Base-by-base conservation (phyloP, 2,113 vertebrate species). In the Eulemur rufifrons region DNA sequence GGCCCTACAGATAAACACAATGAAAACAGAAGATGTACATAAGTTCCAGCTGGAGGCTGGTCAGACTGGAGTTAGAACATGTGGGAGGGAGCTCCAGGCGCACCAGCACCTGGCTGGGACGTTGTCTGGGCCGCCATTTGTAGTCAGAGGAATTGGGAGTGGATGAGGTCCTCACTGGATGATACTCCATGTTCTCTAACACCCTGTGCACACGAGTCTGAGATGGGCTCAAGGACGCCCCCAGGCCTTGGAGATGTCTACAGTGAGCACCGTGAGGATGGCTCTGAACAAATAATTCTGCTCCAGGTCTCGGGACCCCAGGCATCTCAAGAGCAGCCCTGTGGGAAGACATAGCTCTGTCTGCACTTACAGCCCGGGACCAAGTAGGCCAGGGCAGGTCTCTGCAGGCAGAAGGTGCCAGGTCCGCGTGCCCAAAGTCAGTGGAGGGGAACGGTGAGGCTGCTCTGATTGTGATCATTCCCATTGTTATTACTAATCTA, bases 1-100 rank as follows among this genome's bases (percentile, higher is more conserved):
- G 68, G 78, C 61, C 69, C 56, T 15, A 9, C 32, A 71, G 71
- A 15, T 80, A 37, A 29, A 3, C 76, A 8, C 15, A 45, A 2
- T 11, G 56, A 54, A 15, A 23, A 64, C 8, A 1, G 61, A 25
- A 2, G 66, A 14, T 2, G 0, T 13, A 23, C 2, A n/a, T 29
- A 32, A 15, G 11, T 29, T 29, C 54, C 68, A 47, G 68, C 5
- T 0, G 34, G 34, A 64, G 21, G 10, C 39, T 14, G 25, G 21
- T 9, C 21, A 13, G 2, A 15, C 1, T 6, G 6, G 87, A 42
- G 9, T 3, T 0, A 59, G 77, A 17, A 1, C 10, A 0, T 3
- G 29, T 32, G 42, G 7, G 3, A 39, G 10, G n/a, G 13, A 2
- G 1, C 4, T 8, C 29, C 82, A 15, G 56, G 86, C 39, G 32